phyloP scores from a whole-genome alignment of 1,140 invertebrate genomes.

The Psix sp. region DNA sequence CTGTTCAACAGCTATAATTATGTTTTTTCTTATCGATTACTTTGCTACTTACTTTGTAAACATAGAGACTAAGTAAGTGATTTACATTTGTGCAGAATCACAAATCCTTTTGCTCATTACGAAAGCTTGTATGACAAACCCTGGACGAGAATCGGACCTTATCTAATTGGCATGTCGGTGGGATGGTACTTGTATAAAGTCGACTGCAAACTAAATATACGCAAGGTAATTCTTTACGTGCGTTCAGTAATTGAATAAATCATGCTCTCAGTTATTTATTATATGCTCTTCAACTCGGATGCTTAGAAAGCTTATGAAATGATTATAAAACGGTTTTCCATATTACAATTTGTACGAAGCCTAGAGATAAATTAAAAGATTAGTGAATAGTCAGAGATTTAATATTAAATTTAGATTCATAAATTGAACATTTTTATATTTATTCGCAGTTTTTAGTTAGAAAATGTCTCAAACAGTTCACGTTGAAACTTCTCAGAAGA shows the following conservation, averaged over 20 bases:
- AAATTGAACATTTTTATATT: too few species aligned
- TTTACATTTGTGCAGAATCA: slow-evolving; percentile 68
- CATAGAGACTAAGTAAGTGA: too few species aligned
- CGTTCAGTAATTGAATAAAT: slow-evolving; percentile 22
- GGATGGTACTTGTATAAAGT: slow-evolving; percentile 71
- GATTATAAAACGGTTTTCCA: too few species aligned
- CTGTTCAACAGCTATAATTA: too few species aligned
- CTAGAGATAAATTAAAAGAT: too few species aligned
- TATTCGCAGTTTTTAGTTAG: too few species aligned
- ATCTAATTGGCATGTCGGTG: slow-evolving; percentile 71
- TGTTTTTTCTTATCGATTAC: not conserved
- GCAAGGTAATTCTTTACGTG: slow-evolving; percentile 57
- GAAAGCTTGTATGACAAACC: slow-evolving; percentile 74
- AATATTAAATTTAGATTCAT: too few species aligned
- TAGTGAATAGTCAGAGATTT: too few species aligned
- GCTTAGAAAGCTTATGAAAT: slow-evolving; percentile 22
- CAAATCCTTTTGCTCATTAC: slow-evolving; percentile 73
- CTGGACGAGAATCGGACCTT: slow-evolving; percentile 72
- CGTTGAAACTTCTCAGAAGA: too few species aligned
- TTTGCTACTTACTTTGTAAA: not conserved
- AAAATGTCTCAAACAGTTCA: too few species aligned
- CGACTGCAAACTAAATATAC: slow-evolving; percentile 67
- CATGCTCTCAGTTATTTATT: slow-evolving; percentile 2
- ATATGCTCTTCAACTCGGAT: slow-evolving; percentile 10
- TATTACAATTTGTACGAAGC: too few species aligned